phyloP scores from a whole-genome alignment of 2,113 vertebrate genomes.

The Ammodytes marinus region DNA sequence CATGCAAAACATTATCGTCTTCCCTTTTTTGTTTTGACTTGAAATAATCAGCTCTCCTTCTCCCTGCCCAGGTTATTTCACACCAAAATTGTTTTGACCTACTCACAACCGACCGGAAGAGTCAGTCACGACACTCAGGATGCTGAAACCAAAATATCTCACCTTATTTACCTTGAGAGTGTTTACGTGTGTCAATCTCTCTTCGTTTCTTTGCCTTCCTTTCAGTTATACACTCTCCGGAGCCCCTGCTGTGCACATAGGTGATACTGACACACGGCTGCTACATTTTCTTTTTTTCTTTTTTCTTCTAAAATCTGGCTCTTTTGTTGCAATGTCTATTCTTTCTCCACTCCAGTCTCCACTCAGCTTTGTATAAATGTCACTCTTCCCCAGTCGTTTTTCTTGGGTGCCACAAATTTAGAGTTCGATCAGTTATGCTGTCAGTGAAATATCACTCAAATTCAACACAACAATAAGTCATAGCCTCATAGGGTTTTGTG shows the following conservation, averaged over 20 bases:
- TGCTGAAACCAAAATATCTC: slow-evolving; percentile 69
- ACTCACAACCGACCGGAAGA: slow-evolving; percentile 56
- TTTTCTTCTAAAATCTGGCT: slow-evolving; percentile 59
- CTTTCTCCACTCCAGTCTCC: slow-evolving; percentile 63
- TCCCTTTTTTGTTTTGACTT: slow-evolving; percentile 53
- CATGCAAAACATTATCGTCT: slow-evolving; percentile 1
- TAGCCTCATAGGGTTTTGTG: slow-evolving; percentile 64
- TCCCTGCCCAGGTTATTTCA: slow-evolving; percentile 45
- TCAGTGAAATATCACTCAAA: slow-evolving; percentile 76
- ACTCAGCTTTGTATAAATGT: slow-evolving; percentile 80
- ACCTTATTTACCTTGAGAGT: slow-evolving; percentile 64
- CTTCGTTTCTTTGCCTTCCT: slow-evolving; percentile 52
- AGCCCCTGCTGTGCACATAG: slow-evolving; percentile 67
- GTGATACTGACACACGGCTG: slow-evolving; percentile 69
- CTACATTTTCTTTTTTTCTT: slow-evolving; percentile 58
- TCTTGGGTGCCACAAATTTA: slow-evolving; percentile 52
- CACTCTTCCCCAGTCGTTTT: slow-evolving; percentile 68
- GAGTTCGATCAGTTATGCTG: slow-evolving; percentile 73
- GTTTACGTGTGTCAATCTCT: slow-evolving; percentile 50
- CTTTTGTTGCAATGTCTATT: slow-evolving; percentile 72
- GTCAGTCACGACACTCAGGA: slow-evolving; percentile 55
- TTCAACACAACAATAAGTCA: slow-evolving; percentile 71
- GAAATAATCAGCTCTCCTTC: slow-evolving; percentile 37
- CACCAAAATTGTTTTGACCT: slow-evolving; percentile 55
- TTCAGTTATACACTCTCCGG: slow-evolving; percentile 41